Evolutionary conservation across 2,797 vertebrate species (phyloP), one percentile per base, ranked within the genome.

Genomic region (Danio aesculapii): DNA sequence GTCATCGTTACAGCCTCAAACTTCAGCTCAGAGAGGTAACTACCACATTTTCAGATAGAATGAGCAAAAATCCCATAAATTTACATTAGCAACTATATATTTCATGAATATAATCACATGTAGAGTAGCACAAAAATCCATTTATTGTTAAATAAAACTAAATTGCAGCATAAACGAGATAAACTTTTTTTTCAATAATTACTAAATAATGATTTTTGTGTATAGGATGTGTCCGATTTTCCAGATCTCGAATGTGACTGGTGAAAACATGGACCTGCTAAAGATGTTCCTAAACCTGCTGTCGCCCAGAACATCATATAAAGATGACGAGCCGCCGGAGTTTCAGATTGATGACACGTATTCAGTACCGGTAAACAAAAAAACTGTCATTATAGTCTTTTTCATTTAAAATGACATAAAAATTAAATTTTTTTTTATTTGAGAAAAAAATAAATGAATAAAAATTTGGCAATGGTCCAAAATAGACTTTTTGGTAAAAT

Each of bases 261-360:
- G 97, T 17, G 97, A 98, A 92, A 98, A 99, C 92, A 93, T 99
- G 81, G 97, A 98, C 61, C 93, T 99, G 88, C 93, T 99, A 67
- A 99, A 99, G 93, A 98, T 97, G 96, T 99, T 98, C 84, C 95
- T 99, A 86, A 99, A 99, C 92, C 94, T 99, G 80, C 94, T 99
- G 8, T 98, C 97, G 71, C 96, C 97, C 72, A 94, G 97, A 78
- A 97, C 95, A 21, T 95, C 96, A 82, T 98, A 95, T 90, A 93
- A 94, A 41, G 97, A 98, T 55, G 97, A 98, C 70, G 96, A 99
- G 74, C 97, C 96, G 0, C 96, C 97, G 0, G 97, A 99, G 93
- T 99, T 98, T 85, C 97, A 99, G 92, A 99, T 99, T 77, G 30
- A 30, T 30, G 30, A 30, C 30, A 30, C 30, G 3, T 30, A 30